Conservation (phyloP, 2,888 invertebrate species). For the Uloborus plumipes region DNA sequence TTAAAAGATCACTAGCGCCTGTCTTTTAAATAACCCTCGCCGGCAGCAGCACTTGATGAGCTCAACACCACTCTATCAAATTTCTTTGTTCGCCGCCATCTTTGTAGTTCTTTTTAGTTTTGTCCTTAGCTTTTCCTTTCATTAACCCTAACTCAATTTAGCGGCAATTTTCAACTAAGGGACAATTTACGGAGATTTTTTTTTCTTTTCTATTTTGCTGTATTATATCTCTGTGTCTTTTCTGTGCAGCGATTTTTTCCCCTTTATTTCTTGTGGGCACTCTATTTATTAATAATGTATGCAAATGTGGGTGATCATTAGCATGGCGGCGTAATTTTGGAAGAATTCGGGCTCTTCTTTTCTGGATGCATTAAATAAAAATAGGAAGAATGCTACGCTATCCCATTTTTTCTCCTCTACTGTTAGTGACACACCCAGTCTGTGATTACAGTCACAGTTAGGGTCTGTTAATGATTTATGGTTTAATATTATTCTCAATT, state of each 20-base stretch:
- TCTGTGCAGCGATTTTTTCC: constrained; percentile 23
- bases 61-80: constrained; percentile 64
- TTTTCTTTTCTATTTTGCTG: constrained; percentile 30
- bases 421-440: constrained; percentile 39
- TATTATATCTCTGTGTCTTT: constrained; percentile 50
- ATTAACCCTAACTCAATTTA: constrained; percentile 64
- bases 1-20: constrained; percentile 61
- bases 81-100: constrained; percentile 63
- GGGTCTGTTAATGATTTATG: constrained; percentile 22
- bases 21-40: constrained; percentile 61
- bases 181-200: constrained; percentile 48
- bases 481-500: not conserved
- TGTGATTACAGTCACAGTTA: constrained; percentile 1
- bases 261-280: constrained; percentile 45
- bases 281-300: constrained; percentile 64
- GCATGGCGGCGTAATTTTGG: constrained; percentile 47
- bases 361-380: constrained; percentile 31
- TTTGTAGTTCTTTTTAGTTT: constrained; percentile 24
- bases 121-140: constrained; percentile 49
- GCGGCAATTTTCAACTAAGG: constrained; percentile 61
- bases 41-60: constrained; percentile 61
- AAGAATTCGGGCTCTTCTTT: constrained; percentile 37
- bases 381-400: constrained; percentile 30
- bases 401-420: constrained; percentile 6
- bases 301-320: constrained; percentile 61